Conservation (phyloP, 2,888 invertebrate species). For the Trimorus sp. region DNA sequence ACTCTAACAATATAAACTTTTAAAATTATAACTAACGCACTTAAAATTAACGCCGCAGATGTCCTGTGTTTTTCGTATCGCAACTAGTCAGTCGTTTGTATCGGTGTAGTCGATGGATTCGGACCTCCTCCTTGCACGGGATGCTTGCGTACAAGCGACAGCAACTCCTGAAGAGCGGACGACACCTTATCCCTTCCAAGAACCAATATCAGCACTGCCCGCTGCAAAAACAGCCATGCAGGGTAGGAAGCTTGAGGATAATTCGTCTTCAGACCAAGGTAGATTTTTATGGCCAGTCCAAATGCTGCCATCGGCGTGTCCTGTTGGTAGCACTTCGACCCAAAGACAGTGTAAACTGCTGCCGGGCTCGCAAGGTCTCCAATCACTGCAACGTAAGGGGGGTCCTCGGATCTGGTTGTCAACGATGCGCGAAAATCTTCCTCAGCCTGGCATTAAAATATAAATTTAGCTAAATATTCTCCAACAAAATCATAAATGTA, state of each 20-base stretch:
- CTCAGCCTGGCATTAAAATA: slow-evolving; percentile 1
- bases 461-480: too few species aligned
- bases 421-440: slow-evolving; percentile 12
- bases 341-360: slow-evolving; percentile 11
- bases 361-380: slow-evolving; percentile 1
- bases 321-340: not conserved
- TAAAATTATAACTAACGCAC: too few species aligned
- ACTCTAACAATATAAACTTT: too few species aligned
- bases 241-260: slow-evolving; percentile 15
- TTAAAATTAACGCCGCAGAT: too few species aligned
- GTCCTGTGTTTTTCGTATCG: not conserved
- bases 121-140: not conserved
- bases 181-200: slow-evolving; percentile 11
- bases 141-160: slow-evolving; percentile 9
- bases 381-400: slow-evolving; percentile 25
- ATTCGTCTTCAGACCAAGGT: slow-evolving; percentile 12
- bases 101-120: not conserved
- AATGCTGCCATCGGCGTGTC: slow-evolving; percentile 8
- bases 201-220: slow-evolving; percentile 2
- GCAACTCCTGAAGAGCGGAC: not conserved
- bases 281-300: slow-evolving; percentile 15
- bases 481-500: slow-evolving; percentile 2
- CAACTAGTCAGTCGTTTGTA: slow-evolving; percentile 9
- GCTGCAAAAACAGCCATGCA: slow-evolving; percentile 23
- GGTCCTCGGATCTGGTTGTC: not conserved